Conservation (phyloP, 2,113 vertebrate genomes). For the Misgurnus mizolepis region DNA sequence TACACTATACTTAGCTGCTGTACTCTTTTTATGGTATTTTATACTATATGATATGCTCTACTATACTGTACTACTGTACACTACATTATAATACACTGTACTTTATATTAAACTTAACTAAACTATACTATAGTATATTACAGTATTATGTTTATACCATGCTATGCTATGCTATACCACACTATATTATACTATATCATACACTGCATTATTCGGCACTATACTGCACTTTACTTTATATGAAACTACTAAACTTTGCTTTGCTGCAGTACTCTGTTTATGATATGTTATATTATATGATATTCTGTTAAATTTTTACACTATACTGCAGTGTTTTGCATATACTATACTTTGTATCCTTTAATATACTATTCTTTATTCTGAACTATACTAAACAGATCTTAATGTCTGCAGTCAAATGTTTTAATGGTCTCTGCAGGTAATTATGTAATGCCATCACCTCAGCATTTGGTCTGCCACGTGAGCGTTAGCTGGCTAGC, state of each 20-base stretch:
- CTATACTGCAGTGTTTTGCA: too few relatives aligned
- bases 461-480: slow-evolving; percentile 6
- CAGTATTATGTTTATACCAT: too few relatives aligned
- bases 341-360: too few relatives aligned
- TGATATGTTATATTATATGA: too few relatives aligned
- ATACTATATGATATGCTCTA: not conserved
- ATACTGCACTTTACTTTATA: too few relatives aligned
- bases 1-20: too few relatives aligned
- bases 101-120: not conserved
- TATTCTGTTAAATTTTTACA: too few relatives aligned
- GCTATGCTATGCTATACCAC: not conserved
- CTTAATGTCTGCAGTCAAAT: not conserved
- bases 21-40: too few relatives aligned
- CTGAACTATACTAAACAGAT: not conserved
- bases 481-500: slow-evolving; percentile 20
- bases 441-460: slow-evolving; percentile 24
- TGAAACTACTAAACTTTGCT: not conserved
- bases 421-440: not conserved
- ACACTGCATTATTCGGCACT: too few relatives aligned
- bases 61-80: not conserved
- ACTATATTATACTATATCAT: not conserved
- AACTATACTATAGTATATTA: too few relatives aligned
- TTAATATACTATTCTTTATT: too few relatives aligned
- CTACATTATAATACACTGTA: not conserved
- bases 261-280: not conserved